A percentile compares a stretch with the other conserved stretches of the same genome.
phyloP scores from a whole-genome alignment of 1,140 invertebrate species.

The Euwallacea similis region DNA sequence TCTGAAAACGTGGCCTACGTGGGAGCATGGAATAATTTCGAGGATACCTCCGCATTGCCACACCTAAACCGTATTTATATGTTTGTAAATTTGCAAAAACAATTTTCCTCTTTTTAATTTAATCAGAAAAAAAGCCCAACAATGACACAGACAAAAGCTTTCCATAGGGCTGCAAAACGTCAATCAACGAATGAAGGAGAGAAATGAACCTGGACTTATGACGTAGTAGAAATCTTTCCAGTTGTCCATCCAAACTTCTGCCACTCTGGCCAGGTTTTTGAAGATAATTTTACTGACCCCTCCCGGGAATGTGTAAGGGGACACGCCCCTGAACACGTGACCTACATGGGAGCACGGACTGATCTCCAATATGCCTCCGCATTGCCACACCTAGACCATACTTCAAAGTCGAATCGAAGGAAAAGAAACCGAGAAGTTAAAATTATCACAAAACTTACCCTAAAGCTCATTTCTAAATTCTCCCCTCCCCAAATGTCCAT shows the following conservation, averaged over 20 bases:
- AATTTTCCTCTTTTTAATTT: background rate
- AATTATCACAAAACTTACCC: conserved; percentile 66
- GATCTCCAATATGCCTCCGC: conserved; percentile 93
- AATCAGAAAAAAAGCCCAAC: background rate
- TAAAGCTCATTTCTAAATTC: conserved; percentile 98
- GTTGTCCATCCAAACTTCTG: conserved; percentile 98
- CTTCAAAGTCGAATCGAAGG: background rate
- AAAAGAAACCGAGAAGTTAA: background rate
- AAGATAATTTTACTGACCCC: conserved; percentile 96
- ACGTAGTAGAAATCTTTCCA: conserved; percentile 98
- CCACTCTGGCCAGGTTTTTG: conserved; percentile 93
- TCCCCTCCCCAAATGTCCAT: conserved; percentile 99
- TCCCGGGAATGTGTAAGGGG: conserved; percentile 98
- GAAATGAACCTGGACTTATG: conserved; percentile 91
- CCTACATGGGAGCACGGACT: conserved; percentile 95
- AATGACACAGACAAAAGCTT: conserved; percentile 9
- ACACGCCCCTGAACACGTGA: conserved; percentile 98
- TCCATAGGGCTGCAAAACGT: background rate
- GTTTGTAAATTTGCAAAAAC: background rate
- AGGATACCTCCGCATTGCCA: conserved; percentile 97
- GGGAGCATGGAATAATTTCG: conserved; percentile 95
- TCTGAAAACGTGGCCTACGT: conserved; percentile 97
- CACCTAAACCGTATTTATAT: conserved; percentile 66
- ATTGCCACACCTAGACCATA: conserved; percentile 88
- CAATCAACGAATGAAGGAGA: background rate